Percentiles rank a stretch among this genome's conserved stretches.
Conservation (phyloP, 1,140 invertebrate species). For the Drosophila ananassae region DNA sequence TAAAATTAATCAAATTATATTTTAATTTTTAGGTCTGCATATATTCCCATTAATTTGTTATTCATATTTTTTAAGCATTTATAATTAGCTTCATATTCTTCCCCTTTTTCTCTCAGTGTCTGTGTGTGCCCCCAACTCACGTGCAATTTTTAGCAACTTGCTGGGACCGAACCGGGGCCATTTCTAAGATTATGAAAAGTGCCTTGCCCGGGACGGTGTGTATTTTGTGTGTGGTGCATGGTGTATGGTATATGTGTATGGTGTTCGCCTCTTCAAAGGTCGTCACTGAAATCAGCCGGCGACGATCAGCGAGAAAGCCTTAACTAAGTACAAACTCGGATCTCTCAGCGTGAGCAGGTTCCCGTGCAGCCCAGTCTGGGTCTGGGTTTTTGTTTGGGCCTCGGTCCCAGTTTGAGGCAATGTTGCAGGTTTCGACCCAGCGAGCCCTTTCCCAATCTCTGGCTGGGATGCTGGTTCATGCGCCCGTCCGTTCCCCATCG, state of each 20-base stretch:
- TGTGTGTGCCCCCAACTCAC: conserved; percentile 17
- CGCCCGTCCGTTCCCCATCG: conserved; percentile 31
- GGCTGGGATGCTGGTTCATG: conserved; percentile 49
- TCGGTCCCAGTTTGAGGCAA: conserved; percentile 8
- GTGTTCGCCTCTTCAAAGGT: conserved; percentile 69
- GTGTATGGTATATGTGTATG: conserved; percentile 15
- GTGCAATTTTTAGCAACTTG: conserved; percentile 45
- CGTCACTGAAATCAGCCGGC: conserved; percentile 59
- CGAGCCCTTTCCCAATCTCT: conserved; percentile 44
- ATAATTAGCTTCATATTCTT: neutral
- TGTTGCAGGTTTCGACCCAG: conserved; percentile 24
- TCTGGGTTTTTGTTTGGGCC: neutral
- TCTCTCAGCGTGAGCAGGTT: conserved; percentile 68
- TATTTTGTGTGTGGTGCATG: conserved; percentile 35
- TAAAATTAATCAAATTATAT: neutral
- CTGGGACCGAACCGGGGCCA: conserved; percentile 30
- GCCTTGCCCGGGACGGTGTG: conserved; percentile 29
- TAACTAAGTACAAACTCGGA: conserved; percentile 59
- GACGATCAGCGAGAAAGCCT: conserved; percentile 58
- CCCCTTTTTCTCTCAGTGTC: neutral
- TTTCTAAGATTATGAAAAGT: conserved; percentile 80
- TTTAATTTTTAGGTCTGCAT: neutral
- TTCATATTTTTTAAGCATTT: neutral
- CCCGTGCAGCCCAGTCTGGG: conserved; percentile 18
- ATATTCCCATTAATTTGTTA: neutral